These are phyloP conservation scores for Eufriesea mexicana DNA, from an alignment of 1,140 invertebrate species.

Conservation along the genomic window DNA sequence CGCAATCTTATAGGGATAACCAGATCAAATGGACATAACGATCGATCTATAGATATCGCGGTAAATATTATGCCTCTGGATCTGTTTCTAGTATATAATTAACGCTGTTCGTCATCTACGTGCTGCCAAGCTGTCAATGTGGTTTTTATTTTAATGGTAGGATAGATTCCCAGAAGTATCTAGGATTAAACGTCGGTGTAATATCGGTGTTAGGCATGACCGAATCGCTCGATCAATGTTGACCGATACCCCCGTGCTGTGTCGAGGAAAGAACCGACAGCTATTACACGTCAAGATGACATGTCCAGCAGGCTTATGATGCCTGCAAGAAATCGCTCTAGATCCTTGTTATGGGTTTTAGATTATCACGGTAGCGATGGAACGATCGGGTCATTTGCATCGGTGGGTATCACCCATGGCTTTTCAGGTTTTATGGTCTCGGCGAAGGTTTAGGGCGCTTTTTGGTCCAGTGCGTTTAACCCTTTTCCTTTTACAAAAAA, in stretches of 20 bases:
- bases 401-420: too few relatives aligned
- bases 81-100: neutral
- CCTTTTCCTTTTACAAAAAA: too few relatives aligned
- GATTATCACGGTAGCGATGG: neutral
- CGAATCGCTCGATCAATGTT: constrained; percentile 39
- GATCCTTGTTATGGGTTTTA: neutral
- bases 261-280: constrained; percentile 36
- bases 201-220: constrained; percentile 4
- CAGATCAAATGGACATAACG: neutral
- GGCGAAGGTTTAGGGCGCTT: neutral
- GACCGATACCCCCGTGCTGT: constrained; percentile 12
- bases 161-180: neutral
- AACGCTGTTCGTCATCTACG: neutral
- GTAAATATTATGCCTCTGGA: neutral
- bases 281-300: constrained; percentile 23
- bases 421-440: neutral
- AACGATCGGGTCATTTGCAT: neutral
- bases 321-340: neutral
- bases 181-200: constrained; percentile 32
- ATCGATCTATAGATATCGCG: neutral
- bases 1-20: neutral
- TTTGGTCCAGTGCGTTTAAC: too few relatives aligned
- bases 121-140: neutral
- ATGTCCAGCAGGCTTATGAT: constrained; percentile 1
- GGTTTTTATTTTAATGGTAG: neutral